Base-by-base conservation (phyloP, 2,113 vertebrate genomes). In the Notiomystis cincta region DNA sequence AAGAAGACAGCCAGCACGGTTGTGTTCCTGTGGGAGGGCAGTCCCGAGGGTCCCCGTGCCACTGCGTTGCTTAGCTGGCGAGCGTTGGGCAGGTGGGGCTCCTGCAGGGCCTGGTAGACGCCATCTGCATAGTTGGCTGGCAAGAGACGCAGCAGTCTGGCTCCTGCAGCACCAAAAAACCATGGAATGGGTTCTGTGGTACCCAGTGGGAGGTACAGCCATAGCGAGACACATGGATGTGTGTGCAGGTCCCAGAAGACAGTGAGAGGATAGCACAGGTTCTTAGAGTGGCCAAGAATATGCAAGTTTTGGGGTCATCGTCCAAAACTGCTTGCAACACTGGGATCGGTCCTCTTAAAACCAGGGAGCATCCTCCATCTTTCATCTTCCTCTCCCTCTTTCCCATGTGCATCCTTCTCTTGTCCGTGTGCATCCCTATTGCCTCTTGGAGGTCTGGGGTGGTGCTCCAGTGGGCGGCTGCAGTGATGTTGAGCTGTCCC, bases 1-100 rank as follows among this genome's bases (percentile, higher is more conserved):
- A 99, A 99, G 96, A 99, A 99, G 88, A 99, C 96, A 2, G 98
- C 98, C 40, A 99, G 98, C 51, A 99, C 98, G 0, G 99, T 99
- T 24, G 88, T 98, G 97, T 99, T 99, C 53, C 88, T 96, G 11
- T 2, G 7, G 5, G 99, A 99, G 8, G 98, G 93, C 60, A 95
- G 77, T 28, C 98, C 99, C 0, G 98, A 98, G 9, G 79, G 40
- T 1, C 99, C 99, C 3, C 13, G 69, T 0, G 95, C 85, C 28
- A 98, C 73, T 0, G 42, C 14, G 0, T 95, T 66, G 94, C 99
- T 99, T 70, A 99, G 98, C 16, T 4, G 31, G 65, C 99, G 98
- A 2, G 99, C 96, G 11, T 99, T 99, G 66, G 99, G 99, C 64
- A 98, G 97, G 0, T 11, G 89, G 1, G 99, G 99, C 88, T 99